These are phyloP conservation scores for Idaea biselata DNA, from an alignment of 2,888 invertebrate species.

Conservation along the genomic window DNA sequence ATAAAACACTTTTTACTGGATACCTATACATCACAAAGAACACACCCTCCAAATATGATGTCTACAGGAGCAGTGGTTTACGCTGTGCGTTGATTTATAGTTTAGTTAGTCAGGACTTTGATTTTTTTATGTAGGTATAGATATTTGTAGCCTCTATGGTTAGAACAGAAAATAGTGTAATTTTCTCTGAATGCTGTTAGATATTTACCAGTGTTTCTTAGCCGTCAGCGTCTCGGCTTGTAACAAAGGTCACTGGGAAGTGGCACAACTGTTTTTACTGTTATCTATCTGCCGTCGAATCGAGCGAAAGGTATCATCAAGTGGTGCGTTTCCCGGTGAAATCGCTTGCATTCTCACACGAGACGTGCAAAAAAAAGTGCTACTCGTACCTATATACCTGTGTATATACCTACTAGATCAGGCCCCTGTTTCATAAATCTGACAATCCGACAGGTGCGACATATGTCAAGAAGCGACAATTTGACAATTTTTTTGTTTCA, in stretches of 20 bases:
- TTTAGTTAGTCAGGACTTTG: background rate
- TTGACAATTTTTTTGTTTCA: no score
- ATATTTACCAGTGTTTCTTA: conserved; percentile 39
- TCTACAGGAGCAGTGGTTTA: conserved; percentile 20
- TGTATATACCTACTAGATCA: conserved; percentile 36
- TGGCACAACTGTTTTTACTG: conserved; percentile 68
- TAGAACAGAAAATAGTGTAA: conserved; percentile 19
- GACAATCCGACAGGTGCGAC: no score
- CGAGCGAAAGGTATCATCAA: conserved; percentile 75
- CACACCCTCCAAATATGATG: conserved; percentile 3
- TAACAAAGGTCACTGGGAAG: conserved; percentile 76
- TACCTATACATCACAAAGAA: conserved; percentile 26
- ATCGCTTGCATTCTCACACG: conserved; percentile 70
- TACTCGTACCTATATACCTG: conserved; percentile 22
- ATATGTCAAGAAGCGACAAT: no score
- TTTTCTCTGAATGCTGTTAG: conserved; percentile 27
- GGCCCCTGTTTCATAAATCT: no score
- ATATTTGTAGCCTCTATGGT: conserved; percentile 14
- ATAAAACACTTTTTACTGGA: background rate
- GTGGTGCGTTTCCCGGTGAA: conserved; percentile 67
- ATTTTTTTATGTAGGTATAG: conserved; percentile 11
- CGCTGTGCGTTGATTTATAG: background rate
- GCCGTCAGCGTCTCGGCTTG: conserved; percentile 39
- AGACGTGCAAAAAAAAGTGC: conserved; percentile 61
- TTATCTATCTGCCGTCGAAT: conserved; percentile 66